These are phyloP conservation scores for Falco rusticolus DNA, from an alignment of 2,797 vertebrate species.

Conservation along the genomic window DNA sequence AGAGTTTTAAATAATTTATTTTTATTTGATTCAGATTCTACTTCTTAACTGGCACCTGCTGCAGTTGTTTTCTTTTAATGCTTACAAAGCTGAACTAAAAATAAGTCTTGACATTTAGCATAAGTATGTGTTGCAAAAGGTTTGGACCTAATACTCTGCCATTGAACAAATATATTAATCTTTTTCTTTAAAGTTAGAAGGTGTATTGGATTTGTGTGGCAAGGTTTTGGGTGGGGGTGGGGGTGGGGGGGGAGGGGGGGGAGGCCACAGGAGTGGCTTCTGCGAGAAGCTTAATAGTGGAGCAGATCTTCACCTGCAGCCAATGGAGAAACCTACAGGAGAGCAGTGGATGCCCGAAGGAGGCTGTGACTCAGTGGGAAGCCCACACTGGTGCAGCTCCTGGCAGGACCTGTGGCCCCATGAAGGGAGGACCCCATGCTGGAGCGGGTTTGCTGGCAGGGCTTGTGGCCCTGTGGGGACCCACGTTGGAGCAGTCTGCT, in stretches of 20 bases:
- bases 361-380: too few species aligned
- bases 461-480: too few species aligned
- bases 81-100: slow-evolving; percentile 6
- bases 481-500: rapidly evolving
- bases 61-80: not conserved
- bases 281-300: not conserved
- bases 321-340: rapidly evolving
- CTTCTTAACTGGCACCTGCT: not conserved
- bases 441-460: too few species aligned
- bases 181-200: not conserved
- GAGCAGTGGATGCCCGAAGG: too few species aligned
- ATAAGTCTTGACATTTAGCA: not conserved
- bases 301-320: not conserved
- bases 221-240: not conserved
- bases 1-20: slow-evolving; percentile 24
- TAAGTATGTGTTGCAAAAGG: not conserved
- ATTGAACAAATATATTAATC: slow-evolving; percentile 5
- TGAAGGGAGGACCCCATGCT: too few species aligned
- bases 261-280: not conserved
- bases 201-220: rapidly evolving
- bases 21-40: not conserved
- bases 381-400: too few species aligned
- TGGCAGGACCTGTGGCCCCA: too few species aligned
- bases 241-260: rapidly evolving
- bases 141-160: not conserved